phyloP scores from a whole-genome alignment of 2,888 invertebrate species.

The Brassicogethes aeneus region DNA sequence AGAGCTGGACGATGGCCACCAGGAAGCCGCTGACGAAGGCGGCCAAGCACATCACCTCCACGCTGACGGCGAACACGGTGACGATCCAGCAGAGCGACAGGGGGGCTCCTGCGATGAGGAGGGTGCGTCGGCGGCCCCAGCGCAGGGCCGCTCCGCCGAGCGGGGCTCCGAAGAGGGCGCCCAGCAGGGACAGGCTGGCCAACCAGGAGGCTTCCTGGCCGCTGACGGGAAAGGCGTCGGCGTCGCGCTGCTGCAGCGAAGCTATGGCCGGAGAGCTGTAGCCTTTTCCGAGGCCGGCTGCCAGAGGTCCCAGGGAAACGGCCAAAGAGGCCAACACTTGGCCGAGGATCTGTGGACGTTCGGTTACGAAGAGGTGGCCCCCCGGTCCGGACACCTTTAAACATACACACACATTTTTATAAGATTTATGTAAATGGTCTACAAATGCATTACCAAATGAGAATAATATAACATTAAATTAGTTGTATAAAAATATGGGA shows the following conservation, averaged over 20 bases:
- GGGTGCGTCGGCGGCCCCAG: constrained; percentile 59
- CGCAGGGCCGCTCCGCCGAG: constrained; percentile 71
- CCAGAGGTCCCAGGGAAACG: constrained; percentile 69
- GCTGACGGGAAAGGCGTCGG: constrained; percentile 53
- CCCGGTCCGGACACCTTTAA: constrained; percentile 34
- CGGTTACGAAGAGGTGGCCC: constrained; percentile 33
- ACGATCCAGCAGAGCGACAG: constrained; percentile 74
- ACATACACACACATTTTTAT: too few species aligned
- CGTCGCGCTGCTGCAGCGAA: constrained; percentile 56
- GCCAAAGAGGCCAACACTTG: constrained; percentile 72
- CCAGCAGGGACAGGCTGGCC: constrained; percentile 68
- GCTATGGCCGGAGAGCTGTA: constrained; percentile 77
- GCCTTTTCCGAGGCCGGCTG: constrained; percentile 71
- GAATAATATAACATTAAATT: too few species aligned
- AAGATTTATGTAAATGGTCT: not conserved
- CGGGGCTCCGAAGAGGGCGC: constrained; percentile 72
- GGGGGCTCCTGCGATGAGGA: constrained; percentile 65
- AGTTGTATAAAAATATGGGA: too few species aligned
- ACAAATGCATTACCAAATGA: too few species aligned
- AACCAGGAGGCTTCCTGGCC: constrained; percentile 76
- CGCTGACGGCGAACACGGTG: constrained; percentile 68
- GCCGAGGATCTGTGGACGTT: constrained; percentile 34
- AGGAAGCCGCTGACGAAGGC: constrained; percentile 69
- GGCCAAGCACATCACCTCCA: constrained; percentile 73
- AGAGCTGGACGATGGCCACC: constrained; percentile 39